These are phyloP conservation scores for Alexandromys fortis DNA, from an alignment of 2,113 vertebrate species.

Conservation along the genomic window DNA sequence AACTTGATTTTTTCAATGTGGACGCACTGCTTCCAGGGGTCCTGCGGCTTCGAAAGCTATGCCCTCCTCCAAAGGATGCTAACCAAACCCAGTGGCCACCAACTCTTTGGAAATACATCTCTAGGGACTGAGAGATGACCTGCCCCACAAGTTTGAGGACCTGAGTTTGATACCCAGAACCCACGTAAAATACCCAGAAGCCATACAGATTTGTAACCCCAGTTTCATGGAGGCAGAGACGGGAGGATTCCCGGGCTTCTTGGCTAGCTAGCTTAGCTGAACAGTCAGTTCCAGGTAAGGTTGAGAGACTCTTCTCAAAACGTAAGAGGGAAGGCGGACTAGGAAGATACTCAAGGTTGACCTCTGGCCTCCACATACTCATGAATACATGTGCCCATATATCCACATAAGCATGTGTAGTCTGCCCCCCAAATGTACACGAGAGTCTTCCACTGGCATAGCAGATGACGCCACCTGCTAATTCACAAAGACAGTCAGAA, in stretches of 20 bases:
- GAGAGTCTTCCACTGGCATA: not conserved
- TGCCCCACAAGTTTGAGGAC: not conserved
- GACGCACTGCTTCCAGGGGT: not conserved
- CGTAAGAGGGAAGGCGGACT: not conserved
- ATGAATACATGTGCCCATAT: no score
- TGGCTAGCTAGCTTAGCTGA: not conserved
- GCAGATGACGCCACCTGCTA: fast-evolving
- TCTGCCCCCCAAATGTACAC: not conserved
- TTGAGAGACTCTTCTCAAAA: not conserved
- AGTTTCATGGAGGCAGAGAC: not conserved
- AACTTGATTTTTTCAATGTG: not conserved
- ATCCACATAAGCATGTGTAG: not conserved
- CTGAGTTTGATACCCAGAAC: not conserved
- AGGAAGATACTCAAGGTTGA: not conserved
- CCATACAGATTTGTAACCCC: not conserved
- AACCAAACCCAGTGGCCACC: not conserved
- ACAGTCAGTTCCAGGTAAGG: not conserved
- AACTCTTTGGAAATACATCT: not conserved
- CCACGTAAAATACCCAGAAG: not conserved
- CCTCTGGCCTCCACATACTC: not conserved
- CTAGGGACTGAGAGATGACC: not conserved
- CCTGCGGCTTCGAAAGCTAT: not conserved
- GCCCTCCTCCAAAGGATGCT: not conserved
- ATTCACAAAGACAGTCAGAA: fast-evolving
- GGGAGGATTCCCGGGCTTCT: not conserved